Base-by-base conservation (phyloP, 2,797 vertebrate genomes). In the Bovichtus diacanthus region DNA sequence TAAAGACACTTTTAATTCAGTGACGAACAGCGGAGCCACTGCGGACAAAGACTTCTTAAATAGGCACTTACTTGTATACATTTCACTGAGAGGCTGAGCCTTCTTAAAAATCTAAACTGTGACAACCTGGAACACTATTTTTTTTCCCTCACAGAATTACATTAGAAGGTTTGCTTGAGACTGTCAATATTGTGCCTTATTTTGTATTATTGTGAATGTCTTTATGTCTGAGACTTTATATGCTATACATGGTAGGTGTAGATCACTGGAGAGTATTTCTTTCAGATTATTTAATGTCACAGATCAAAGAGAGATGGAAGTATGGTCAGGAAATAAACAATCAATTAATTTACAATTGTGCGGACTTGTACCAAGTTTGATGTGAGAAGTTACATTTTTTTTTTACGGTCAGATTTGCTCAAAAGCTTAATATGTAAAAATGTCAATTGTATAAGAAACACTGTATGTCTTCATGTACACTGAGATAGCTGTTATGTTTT, bases 181-280 rank as follows among this genome's bases (percentile, higher is more conserved):
- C 59, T 87, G 88, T 88, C 89, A 78, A 90, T 88, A 85, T 38
- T 46, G 56, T 83, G 49, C 80, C 82, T 85, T 84, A 82, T 90
- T 91, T 90, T 87, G 68, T 79, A 77, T 75, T 73, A 70, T 74
- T 88, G 36, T 83, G 25, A 78, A 73, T 70, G 60, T 74, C 27
- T 78, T 59, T 34, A 69, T 55, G 50, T 75, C 64, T 79, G 66
- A 82, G 39, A 70, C 75, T 80, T 74, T 76, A 59, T 77, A 70
- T 47, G 38, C 39, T 70, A 64, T 78, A 72, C 49, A 62, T 34
- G 18, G 53, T 23, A 53, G 23, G 23, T 75, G 60, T 69, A 80
- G 75, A 58, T 77, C 23, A 71, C 13, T 58, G n/a, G 9, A 81
- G 41, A 77, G 55, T 81, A 70, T 82, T 81, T 75, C 62, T n/a